These are phyloP conservation scores for Myotis myotis DNA, from an alignment of 2,797 vertebrate genomes.

Conservation along the genomic window DNA sequence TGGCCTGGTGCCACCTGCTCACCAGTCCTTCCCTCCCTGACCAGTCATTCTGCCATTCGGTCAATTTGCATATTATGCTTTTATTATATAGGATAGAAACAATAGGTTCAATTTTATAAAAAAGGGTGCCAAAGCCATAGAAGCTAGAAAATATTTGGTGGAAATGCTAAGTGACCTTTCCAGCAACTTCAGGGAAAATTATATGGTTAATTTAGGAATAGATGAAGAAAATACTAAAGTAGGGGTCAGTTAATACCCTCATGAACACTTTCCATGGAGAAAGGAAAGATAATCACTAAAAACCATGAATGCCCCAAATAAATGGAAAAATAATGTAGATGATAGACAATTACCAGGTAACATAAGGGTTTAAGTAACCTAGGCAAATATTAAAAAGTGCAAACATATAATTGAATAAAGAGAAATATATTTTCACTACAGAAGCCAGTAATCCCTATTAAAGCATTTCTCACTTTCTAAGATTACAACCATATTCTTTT, in stretches of 20 bases:
- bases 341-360: background rate
- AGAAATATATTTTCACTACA: background rate
- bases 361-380: background rate
- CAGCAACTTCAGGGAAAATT: background rate
- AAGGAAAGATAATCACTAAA: background rate
- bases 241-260: background rate
- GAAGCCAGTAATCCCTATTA: background rate
- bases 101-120: background rate
- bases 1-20: no score
- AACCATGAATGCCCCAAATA: background rate
- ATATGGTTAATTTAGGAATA: background rate
- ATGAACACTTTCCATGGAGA: background rate
- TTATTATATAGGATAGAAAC: background rate
- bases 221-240: conserved; percentile 32
- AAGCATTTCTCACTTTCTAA: conserved; percentile 35
- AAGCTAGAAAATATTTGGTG: background rate
- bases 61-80: no score
- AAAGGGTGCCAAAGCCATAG: background rate
- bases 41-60: no score
- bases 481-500: background rate
- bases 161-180: background rate
- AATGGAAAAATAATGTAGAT: conserved; percentile 1
- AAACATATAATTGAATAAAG: conserved; percentile 1
- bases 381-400: background rate
- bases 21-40: no score